Evolutionary conservation across 2,113 vertebrate species (phyloP).

Genomic region (Capricornis sumatraensis): DNA sequence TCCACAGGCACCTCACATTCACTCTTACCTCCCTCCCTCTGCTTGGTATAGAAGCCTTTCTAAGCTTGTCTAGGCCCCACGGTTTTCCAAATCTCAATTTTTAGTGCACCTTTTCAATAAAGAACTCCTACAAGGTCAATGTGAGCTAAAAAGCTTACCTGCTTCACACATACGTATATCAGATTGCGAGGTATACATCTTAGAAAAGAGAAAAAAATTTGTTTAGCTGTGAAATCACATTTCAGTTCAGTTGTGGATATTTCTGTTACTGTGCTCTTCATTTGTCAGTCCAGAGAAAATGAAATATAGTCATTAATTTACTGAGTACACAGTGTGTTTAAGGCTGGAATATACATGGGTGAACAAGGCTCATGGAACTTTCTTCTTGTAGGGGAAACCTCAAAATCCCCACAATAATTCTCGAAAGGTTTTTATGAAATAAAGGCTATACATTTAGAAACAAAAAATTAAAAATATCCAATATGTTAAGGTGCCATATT

Average conservation of each 20-base stretch:
- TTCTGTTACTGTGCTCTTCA: neutral
- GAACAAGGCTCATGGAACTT: neutral
- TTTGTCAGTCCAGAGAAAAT: neutral
- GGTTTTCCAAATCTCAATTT: neutral
- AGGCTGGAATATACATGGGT: neutral
- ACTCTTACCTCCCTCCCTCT: neutral
- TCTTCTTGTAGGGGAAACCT: neutral
- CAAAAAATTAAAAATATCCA: neutral
- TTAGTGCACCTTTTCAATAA: neutral
- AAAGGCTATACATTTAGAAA: neutral
- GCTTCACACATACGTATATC: neutral
- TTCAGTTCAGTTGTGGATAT: neutral
- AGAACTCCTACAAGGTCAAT: neutral
- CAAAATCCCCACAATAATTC: neutral
- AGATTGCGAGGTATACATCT: neutral
- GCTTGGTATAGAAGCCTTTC: neutral
- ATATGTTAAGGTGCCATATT: neutral
- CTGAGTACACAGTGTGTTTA: neutral
- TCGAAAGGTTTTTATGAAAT: neutral
- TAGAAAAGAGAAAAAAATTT: neutral
- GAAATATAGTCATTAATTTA: neutral
- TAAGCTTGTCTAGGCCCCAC: neutral
- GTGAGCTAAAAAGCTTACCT: neutral
- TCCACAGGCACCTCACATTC: neutral
- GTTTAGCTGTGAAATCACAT: neutral